phyloP scores from a whole-genome alignment of 2,888 invertebrate species.

The Lasioglossum pauxillum region DNA sequence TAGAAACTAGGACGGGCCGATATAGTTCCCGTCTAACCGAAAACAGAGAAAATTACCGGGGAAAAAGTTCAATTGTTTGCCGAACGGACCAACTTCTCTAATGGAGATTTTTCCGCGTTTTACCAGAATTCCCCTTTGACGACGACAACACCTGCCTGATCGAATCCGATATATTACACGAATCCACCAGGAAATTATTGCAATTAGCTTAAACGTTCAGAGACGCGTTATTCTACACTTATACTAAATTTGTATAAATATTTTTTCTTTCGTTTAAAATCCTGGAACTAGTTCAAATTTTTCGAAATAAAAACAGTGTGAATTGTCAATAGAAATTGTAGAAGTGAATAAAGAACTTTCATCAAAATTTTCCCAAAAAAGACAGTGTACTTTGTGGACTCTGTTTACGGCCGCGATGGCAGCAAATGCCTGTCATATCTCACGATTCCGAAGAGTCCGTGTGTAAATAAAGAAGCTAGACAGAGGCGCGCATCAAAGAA shows the following conservation, averaged over 20 bases:
- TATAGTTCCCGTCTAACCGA: slow-evolving; percentile 22
- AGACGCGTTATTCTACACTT: neutral
- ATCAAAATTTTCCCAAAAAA: neutral
- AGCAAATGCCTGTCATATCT: neutral
- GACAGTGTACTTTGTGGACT: neutral
- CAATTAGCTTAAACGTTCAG: neutral
- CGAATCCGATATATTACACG: neutral
- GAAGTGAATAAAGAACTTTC: neutral
- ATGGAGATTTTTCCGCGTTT: slow-evolving; percentile 7
- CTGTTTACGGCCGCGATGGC: neutral
- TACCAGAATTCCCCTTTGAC: neutral
- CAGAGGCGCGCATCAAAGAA: slow-evolving; percentile 3
- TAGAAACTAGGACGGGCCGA: slow-evolving; percentile 45
- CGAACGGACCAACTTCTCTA: slow-evolving; percentile 13
- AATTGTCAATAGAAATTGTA: no score
- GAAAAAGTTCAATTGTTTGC: slow-evolving; percentile 29
- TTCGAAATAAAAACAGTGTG: neutral
- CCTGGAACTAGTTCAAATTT: neutral
- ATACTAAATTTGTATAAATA: neutral
- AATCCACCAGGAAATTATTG: neutral
- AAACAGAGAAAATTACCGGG: slow-evolving; percentile 45
- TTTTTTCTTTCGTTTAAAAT: neutral
- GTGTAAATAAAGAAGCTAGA: neutral
- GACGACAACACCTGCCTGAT: neutral
- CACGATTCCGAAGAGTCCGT: neutral